Evolutionary conservation across 2,113 vertebrate genomes (phyloP), one percentile per base, ranked within the genome.

Genomic region (Sceloporus undulatus): DNA sequence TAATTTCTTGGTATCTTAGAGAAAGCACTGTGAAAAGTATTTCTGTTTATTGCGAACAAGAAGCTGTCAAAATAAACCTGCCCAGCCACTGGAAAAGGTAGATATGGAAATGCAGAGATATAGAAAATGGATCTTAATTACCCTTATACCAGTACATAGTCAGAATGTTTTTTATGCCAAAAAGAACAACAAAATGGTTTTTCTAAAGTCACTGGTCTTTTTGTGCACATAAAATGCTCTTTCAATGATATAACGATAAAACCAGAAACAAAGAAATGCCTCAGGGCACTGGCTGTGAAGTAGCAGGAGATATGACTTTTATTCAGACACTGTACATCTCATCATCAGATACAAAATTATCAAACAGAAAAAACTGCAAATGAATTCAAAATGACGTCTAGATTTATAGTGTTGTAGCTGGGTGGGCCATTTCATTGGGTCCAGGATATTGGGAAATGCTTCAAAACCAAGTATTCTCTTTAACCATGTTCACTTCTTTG

Each of bases 41-140:
- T 96, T 95, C 90, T 94, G 84, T 91, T 95, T 94, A 92, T 89
- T 85, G 54, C 85, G 90, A 85, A 92, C 89, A 94, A 92, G 29
- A 90, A 93, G 90, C 84, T 94, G 89, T 93, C 92, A 94, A 89
- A 96, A 95, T 95, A 95, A 95, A 95, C 42, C 82, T 81, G 62
- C 16, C 88, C 68, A 82, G 54, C 29, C 88, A 84, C 84, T 92
- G 29, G 56, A 3, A 66, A 88, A 88, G 94, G 91, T 91, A 81
- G 9, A 90, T 89, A 92, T 78, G n/a, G 94, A 34, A 52, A 25
- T 87, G 27, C 18, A 83, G 14, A 89, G 86, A 81, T 89, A 92
- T 81, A 86, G 11, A 78, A 87, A 29, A 85, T 56, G 52, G 86
- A 52, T 93, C 92, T 89, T 90, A 90, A 94, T 89, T 95, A 93